Evolutionary conservation across 2,113 vertebrate species (phyloP).

Genomic region (Strix uralensis): DNA sequence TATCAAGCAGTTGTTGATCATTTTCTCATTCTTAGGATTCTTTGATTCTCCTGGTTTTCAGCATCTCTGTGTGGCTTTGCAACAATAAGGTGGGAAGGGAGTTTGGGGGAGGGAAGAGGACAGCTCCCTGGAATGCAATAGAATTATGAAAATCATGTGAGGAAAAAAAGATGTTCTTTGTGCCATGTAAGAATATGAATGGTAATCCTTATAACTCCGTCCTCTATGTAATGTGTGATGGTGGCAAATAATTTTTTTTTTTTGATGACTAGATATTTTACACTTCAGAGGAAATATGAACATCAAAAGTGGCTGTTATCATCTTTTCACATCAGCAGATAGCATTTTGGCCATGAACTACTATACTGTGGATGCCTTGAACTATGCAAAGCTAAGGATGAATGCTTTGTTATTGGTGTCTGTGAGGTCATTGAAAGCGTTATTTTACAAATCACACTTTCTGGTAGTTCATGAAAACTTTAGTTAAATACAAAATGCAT

Average conservation of each 20-base stretch:
- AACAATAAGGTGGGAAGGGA: background rate
- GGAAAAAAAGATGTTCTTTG: background rate
- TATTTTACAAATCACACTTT: background rate
- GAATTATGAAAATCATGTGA: background rate
- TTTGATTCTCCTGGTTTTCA: background rate
- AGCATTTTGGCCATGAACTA: background rate
- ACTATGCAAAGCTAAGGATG: background rate
- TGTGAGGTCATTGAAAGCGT: background rate
- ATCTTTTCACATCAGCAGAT: background rate
- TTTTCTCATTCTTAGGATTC: background rate
- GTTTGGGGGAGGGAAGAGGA: background rate
- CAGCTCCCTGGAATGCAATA: background rate
- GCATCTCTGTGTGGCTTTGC: background rate
- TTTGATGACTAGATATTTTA: background rate
- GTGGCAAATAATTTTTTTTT: background rate
- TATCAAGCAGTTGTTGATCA: background rate
- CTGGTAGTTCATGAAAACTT: background rate
- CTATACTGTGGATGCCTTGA: background rate
- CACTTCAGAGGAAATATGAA: background rate
- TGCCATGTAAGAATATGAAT: background rate
- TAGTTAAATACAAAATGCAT: background rate
- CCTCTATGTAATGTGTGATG: background rate
- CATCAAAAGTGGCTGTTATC: background rate
- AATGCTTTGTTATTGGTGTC: background rate
- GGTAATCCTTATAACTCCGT: background rate